Evolutionary conservation across 2,113 vertebrate species (phyloP).

Genomic region (Nettapus auritus): DNA sequence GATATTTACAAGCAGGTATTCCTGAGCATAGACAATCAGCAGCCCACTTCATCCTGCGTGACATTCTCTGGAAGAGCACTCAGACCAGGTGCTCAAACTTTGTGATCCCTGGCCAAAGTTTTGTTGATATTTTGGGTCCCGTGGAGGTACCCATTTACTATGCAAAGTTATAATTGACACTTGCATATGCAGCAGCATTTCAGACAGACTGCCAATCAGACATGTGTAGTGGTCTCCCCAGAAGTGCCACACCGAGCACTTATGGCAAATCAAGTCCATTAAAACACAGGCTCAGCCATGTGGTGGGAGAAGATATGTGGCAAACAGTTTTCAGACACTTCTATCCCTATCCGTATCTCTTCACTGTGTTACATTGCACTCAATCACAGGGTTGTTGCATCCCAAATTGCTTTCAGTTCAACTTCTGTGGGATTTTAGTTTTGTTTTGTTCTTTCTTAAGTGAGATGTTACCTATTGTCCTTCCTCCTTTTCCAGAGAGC

Average conservation of each 20-base stretch:
- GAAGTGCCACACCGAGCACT: accelerated
- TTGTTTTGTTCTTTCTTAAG: background rate
- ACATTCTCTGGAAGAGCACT: background rate
- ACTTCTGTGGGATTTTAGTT: background rate
- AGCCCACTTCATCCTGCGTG: accelerated
- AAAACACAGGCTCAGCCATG: background rate
- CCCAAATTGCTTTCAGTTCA: background rate
- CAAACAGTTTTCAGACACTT: background rate
- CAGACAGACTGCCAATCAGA: background rate
- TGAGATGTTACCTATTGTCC: background rate
- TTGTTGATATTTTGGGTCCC: background rate
- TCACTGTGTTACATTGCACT: background rate
- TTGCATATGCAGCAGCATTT: accelerated
- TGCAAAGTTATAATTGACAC: background rate
- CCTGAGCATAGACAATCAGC: background rate
- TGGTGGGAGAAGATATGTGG: background rate
- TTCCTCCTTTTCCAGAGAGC: background rate
- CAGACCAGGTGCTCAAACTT: background rate
- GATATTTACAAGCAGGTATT: background rate
- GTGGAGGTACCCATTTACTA: background rate
- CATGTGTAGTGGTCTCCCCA: background rate
- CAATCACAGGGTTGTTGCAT: background rate
- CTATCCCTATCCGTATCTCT: background rate
- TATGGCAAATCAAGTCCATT: background rate
- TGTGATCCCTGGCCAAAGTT: background rate